Evolutionary conservation across 1,140 invertebrate species (phyloP).

Genomic region (Cryptotermes secundus): DNA sequence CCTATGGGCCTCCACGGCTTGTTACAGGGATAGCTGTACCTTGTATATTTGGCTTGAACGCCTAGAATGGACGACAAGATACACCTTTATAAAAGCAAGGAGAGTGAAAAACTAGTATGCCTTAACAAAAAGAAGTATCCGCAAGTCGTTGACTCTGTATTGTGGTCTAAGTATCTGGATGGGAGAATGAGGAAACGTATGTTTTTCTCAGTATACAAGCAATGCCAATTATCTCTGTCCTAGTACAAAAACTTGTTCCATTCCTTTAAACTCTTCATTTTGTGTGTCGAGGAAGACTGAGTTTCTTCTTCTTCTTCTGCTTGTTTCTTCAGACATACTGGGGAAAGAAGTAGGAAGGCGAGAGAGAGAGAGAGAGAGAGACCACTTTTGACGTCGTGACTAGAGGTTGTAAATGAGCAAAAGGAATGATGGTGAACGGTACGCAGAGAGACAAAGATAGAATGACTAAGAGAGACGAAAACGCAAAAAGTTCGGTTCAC

Average conservation of each 20-base stretch:
- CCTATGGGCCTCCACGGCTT: too few relatives aligned
- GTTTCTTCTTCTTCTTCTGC: background rate
- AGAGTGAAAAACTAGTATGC: too few relatives aligned
- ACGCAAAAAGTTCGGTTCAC: background rate
- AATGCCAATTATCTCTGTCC: background rate
- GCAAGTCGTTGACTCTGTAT: too few relatives aligned
- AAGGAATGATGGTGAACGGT: background rate
- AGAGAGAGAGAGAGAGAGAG: background rate
- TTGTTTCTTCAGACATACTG: background rate
- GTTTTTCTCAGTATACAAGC: background rate
- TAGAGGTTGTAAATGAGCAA: background rate
- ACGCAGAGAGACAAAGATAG: background rate
- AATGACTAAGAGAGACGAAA: background rate
- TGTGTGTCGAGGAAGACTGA: background rate
- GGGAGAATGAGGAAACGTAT: background rate
- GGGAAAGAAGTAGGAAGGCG: too few relatives aligned
- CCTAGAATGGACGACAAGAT: too few relatives aligned
- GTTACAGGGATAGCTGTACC: too few relatives aligned
- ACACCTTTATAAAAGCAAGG: too few relatives aligned
- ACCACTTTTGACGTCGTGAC: slow-evolving; percentile 10
- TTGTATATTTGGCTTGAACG: too few relatives aligned
- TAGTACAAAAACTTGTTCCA: background rate
- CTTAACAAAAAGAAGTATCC: too few relatives aligned
- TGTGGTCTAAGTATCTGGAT: background rate
- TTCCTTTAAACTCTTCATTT: background rate